Evolutionary conservation across 2,797 vertebrate genomes (phyloP).

Genomic region (Helarctos malayanus): DNA sequence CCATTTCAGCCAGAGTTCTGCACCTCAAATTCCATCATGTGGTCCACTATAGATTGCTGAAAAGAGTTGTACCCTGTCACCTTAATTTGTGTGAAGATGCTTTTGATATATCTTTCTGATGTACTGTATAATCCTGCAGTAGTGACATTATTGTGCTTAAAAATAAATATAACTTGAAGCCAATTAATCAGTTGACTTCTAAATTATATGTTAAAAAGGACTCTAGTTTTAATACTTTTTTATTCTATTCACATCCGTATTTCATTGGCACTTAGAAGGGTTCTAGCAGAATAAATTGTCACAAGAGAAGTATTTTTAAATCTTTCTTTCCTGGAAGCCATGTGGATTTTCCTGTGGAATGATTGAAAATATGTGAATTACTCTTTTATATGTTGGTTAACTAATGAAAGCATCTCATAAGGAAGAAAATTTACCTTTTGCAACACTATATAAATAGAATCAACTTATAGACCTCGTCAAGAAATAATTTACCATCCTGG

Average conservation of each 20-base stretch:
- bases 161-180: constrained; percentile 61
- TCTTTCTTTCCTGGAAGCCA: neutral
- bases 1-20: constrained; percentile 1
- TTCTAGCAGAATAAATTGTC: neutral
- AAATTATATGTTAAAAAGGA: constrained; percentile 45
- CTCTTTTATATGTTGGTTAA: neutral
- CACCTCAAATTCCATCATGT: neutral
- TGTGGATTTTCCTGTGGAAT: constrained; percentile 41
- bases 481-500: neutral
- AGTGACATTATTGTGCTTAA: constrained; percentile 49
- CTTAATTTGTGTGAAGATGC: neutral
- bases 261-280: constrained; percentile 24
- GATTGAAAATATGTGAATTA: constrained; percentile 33
- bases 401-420: neutral
- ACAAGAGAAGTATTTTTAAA: neutral
- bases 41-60: neutral
- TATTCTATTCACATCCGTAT: constrained; percentile 7
- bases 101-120: neutral
- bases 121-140: neutral
- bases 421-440: constrained; percentile 16
- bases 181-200: constrained; percentile 51
- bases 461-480: neutral
- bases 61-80: neutral
- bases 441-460: constrained; percentile 8
- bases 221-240: neutral